Conservation (phyloP, 2,797 vertebrate species). For the Onychomys leucogaster region DNA sequence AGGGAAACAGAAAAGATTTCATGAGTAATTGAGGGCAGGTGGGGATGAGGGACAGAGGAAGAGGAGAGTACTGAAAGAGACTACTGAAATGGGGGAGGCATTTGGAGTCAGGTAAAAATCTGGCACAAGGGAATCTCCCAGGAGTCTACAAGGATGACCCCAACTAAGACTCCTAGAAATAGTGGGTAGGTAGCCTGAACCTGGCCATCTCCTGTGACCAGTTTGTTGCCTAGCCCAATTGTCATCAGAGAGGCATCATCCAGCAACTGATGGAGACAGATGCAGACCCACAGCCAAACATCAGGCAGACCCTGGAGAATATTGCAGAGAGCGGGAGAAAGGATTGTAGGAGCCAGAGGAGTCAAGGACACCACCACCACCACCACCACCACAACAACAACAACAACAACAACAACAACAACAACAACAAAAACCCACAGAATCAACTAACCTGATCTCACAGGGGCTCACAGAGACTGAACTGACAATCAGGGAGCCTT, state of each 20-base stretch:
- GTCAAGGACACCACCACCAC: neutral
- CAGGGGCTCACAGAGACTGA: neutral
- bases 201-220: neutral
- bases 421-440: neutral
- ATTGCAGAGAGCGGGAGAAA: neutral
- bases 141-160: neutral
- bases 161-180: neutral
- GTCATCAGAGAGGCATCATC: neutral
- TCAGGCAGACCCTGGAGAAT: neutral
- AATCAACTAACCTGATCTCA: neutral
- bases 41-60: neutral
- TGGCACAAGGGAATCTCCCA: neutral
- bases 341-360: neutral
- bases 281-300: neutral
- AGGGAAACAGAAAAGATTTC: neutral
- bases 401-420: too few relatives aligned
- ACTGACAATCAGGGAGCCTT: neutral
- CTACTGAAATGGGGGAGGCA: neutral
- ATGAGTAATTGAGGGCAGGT: neutral
- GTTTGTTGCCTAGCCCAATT: neutral
- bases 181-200: neutral
- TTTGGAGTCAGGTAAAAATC: neutral
- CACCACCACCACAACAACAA: too few relatives aligned
- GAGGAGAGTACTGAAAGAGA: neutral
- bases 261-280: neutral